Evolutionary conservation across 2,797 vertebrate species (phyloP), one percentile per base, ranked within the genome.

Genomic region (Scolopax rusticola): DNA sequence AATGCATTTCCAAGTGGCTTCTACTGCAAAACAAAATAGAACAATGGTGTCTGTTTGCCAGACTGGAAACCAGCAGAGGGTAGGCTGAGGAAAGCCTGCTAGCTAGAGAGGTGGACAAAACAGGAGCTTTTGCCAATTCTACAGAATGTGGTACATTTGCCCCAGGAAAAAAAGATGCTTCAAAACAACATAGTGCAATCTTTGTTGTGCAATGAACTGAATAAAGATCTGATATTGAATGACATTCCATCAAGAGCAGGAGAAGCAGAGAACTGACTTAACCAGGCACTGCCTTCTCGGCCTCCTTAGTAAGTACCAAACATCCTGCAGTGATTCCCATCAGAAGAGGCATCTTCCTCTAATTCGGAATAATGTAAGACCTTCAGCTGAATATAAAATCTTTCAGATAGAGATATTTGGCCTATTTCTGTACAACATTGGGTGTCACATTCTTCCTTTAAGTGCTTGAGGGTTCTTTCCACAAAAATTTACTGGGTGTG

Each of bases 61-160:
- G 96, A 78, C 95, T 94, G 95, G 81, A 85, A 93, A 82, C 33
- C 95, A 97, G 91, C 88, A 84, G 94, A 93, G 78, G 81, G 90
- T 93, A 80, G 61, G 87, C 81, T 61, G 41, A 93, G 56, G 60
- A 84, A 79, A 1, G 63, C 64, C 92, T 84, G 56, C 13, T 36
- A 90, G 89, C 94, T 76, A 79, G 47, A 88, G 85, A 93, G 74
- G 75, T 51, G 84, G 54, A 92, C 87, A 80, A 47, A 93, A 32
- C 71, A 79, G 50, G 60, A 92, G 93, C 60, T 80, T 89, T 54
- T 94, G 91, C 96, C 93, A 95, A 1, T 65, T 64, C 81, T 32
- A 32, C 95, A 95, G 56, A 95, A 94, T 57, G 86, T 89, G 78
- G 60, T 64, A 77, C 74, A 40, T 71, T 95, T 83, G 95, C 95